phyloP scores from a whole-genome alignment of 35 echinoderm and acorn worm genomes.

The Strongylocentrotus purpuratus region DNA sequence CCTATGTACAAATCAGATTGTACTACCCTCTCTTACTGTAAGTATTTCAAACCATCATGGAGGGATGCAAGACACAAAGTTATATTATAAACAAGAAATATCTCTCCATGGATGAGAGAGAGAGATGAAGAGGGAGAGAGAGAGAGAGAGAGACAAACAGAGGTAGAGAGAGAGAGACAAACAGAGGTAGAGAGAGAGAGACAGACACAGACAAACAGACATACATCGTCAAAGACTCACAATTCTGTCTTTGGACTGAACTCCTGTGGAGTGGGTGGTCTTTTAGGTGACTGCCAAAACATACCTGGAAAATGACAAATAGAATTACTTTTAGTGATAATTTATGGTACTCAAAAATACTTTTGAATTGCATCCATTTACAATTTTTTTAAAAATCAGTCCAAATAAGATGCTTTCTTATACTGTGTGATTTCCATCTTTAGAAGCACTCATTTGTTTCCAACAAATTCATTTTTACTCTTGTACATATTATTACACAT shows the following conservation, averaged over 20 bases:
- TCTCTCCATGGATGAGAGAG: no score
- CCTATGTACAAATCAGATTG: no score
- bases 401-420: neutral
- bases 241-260: conserved; percentile 69
- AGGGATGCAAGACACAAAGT: no score
- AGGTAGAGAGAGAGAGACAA: no score
- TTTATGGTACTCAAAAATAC: neutral
- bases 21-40: no score
- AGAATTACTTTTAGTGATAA: neutral
- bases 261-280: conserved; percentile 81
- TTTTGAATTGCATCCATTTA: neutral
- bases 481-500: no score
- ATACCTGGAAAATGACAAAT: conserved; percentile 50
- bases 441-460: neutral
- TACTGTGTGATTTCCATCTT: neutral
- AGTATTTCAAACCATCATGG: no score
- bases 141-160: no score
- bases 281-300: conserved; percentile 98
- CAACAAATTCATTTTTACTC: neutral
- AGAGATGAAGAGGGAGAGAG: no score
- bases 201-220: neutral
- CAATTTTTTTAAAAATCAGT: neutral
- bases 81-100: no score
- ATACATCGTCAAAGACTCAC: conserved; percentile 65
- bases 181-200: no score